Percentiles rank a stretch among this genome's conserved stretches.
Evolutionary conservation across 2,113 vertebrate genomes (phyloP).

Genomic region (Mungos mungo): DNA sequence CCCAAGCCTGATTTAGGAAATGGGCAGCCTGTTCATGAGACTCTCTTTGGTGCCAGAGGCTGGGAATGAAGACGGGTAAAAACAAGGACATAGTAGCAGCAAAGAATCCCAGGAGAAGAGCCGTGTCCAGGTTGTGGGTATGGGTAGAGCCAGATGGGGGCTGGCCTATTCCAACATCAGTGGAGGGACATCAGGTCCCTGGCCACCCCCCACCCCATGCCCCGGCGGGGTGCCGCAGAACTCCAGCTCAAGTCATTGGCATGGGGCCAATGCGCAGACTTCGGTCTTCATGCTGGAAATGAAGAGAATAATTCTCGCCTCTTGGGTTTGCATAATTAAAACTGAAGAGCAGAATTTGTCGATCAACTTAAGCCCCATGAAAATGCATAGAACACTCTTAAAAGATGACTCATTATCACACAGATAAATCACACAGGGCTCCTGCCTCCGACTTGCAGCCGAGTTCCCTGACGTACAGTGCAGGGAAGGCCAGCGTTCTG

Average conservation of each 20-base stretch:
- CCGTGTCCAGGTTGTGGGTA: rapidly evolving
- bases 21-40: neutral
- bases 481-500: neutral
- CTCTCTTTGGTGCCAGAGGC: neutral
- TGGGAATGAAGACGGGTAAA: neutral
- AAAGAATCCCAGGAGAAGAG: neutral
- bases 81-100: neutral
- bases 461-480: neutral
- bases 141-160: neutral
- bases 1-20: rapidly evolving
- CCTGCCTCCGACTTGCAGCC: neutral
- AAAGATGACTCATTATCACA: neutral
- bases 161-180: neutral
- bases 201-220: neutral
- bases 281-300: neutral
- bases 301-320: slow-evolving; percentile 9
- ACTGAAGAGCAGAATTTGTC: slow-evolving; percentile 12
- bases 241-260: neutral
- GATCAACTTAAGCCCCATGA: neutral
- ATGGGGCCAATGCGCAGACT: neutral
- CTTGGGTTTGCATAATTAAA: slow-evolving; percentile 25
- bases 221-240: rapidly evolving
- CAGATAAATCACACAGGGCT: neutral
- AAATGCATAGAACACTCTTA: neutral
- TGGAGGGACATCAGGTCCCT: neutral